Evolutionary conservation across 1,140 invertebrate species (phyloP).

Genomic region (Drosophila serrata): DNA sequence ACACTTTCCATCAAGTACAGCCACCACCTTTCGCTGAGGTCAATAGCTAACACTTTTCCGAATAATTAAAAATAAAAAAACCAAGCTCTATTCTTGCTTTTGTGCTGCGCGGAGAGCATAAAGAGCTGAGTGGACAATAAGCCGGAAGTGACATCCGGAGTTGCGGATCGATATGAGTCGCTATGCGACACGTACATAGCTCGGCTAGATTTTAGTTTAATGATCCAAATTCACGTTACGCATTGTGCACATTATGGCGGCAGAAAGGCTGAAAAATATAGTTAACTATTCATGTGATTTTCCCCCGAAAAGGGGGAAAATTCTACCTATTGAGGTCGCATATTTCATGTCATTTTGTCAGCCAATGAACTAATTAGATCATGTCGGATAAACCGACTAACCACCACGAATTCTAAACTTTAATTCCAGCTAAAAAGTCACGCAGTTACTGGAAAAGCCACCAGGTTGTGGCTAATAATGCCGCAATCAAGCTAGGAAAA

Average conservation of each 20-base stretch:
- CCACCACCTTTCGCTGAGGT: constrained; percentile 58
- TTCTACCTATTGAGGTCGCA: constrained; percentile 70
- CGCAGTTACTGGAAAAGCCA: constrained; percentile 15
- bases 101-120: constrained; percentile 53
- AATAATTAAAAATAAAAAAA: neutral
- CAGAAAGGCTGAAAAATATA: constrained; percentile 47
- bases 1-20: constrained; percentile 50
- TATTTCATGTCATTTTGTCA: constrained; percentile 54
- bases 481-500: constrained; percentile 35
- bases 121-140: constrained; percentile 74
- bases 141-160: constrained; percentile 84
- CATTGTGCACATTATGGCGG: constrained; percentile 80
- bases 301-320: constrained; percentile 41
- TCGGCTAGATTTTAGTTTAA: constrained; percentile 71
- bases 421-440: constrained; percentile 38
- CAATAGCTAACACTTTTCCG: constrained; percentile 64
- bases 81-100: constrained; percentile 16
- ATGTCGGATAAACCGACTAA: constrained; percentile 46
- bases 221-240: constrained; percentile 83
- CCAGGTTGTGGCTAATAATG: constrained; percentile 58
- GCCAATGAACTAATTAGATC: constrained; percentile 72
- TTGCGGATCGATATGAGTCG: constrained; percentile 80
- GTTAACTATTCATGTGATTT: constrained; percentile 64
- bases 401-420: constrained; percentile 32
- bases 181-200: constrained; percentile 59